Conservation (phyloP, 1,140 invertebrate genomes). For the Nixonia krombeini region DNA sequence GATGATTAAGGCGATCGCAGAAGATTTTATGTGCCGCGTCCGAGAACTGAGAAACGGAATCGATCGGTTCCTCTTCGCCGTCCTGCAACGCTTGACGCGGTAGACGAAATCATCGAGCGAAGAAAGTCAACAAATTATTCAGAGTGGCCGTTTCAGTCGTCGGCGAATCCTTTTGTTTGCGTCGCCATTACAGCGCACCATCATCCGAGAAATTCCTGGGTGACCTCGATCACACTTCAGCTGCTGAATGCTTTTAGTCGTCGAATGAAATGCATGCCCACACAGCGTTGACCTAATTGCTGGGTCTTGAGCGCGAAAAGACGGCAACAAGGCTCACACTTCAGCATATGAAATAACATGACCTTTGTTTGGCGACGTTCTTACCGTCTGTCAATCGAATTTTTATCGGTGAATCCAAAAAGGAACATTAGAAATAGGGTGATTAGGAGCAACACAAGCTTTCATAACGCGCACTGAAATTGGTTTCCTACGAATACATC, state of each 20-base stretch:
- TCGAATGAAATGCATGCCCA: constrained; percentile 53
- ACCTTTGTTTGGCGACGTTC: constrained; percentile 18
- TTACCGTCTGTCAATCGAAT: constrained; percentile 35
- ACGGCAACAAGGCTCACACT: constrained; percentile 40
- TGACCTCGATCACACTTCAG: constrained; percentile 31
- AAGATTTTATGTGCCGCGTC: no score
- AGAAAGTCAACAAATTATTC: constrained; percentile 42
- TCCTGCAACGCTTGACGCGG: no score
- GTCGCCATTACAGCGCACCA: constrained; percentile 4
- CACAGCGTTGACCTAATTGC: constrained; percentile 58
- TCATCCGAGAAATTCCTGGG: constrained; percentile 21
- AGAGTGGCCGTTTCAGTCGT: constrained; percentile 25
- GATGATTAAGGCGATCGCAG: no score
- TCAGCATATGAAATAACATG: constrained; percentile 55
- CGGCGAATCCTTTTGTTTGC: constrained; percentile 30
- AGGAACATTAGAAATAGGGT: no score
- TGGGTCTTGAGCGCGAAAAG: constrained; percentile 39
- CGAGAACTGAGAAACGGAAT: no score
- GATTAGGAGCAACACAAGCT: no score
- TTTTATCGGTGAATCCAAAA: no score
- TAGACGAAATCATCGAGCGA: constrained; percentile 20
- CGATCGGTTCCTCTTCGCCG: no score
- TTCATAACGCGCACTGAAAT: background rate
- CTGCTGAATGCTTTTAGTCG: constrained; percentile 41
- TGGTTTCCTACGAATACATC: background rate